Evolutionary conservation across 1,140 invertebrate genomes (phyloP).

Genomic region (Geopemphigus sp.): DNA sequence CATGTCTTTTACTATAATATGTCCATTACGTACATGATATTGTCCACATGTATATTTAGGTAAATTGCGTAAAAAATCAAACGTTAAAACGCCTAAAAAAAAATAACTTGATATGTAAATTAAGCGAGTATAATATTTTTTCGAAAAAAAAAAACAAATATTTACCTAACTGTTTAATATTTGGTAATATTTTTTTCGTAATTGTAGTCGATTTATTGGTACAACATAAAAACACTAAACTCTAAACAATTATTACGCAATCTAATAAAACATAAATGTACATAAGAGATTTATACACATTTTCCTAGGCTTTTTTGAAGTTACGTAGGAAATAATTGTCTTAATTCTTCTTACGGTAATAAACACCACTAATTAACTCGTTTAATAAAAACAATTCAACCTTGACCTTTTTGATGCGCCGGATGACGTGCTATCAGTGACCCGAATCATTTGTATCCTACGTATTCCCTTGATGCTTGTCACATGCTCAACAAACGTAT

Average conservation of each 20-base stretch:
- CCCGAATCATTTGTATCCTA: conserved; percentile 8
- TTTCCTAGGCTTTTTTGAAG: neutral
- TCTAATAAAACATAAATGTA: neutral
- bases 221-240: no score
- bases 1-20: neutral
- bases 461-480: conserved; percentile 18
- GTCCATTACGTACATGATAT: neutral
- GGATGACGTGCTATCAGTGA: conserved; percentile 22
- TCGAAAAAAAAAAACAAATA: no score
- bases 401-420: conserved; percentile 9
- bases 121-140: no score
- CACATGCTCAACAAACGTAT: neutral
- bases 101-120: no score
- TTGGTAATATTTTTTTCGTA: no score
- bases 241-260: neutral
- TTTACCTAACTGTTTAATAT: no score
- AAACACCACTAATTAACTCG: neutral
- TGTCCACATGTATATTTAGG: no score
- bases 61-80: no score
- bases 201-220: no score
- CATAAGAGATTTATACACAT: neutral
- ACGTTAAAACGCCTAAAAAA: no score
- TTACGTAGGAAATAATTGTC: neutral
- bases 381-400: conserved; percentile 7
- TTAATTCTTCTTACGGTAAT: neutral